phyloP scores from a whole-genome alignment of 2,113 vertebrate species.

The Stomatorhinus ivindoensis region DNA sequence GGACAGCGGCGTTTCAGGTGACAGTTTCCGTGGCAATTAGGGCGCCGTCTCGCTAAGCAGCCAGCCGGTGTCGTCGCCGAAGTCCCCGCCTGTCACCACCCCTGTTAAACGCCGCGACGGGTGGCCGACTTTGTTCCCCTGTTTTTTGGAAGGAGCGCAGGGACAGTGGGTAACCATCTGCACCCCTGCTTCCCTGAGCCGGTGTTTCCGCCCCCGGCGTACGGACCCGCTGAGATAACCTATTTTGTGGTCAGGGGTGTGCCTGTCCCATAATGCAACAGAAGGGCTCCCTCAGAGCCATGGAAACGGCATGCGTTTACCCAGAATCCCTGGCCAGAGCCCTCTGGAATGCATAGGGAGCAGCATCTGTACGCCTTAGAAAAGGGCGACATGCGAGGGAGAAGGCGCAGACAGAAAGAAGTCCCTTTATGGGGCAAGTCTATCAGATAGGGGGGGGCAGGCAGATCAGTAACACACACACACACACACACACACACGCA shows the following conservation, averaged over 20 bases:
- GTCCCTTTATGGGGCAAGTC: background rate
- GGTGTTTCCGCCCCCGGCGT: background rate
- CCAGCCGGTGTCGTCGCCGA: slow-evolving; percentile 10
- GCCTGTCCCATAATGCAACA: background rate
- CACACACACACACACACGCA: background rate
- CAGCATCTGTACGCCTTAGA: background rate
- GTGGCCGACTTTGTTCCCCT: slow-evolving; percentile 48
- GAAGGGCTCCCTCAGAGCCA: slow-evolving; percentile 47
- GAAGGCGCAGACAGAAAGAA: background rate
- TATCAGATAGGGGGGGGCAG: background rate
- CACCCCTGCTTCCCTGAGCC: slow-evolving; percentile 9
- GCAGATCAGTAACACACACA: background rate
- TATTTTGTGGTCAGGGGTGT: slow-evolving; percentile 47
- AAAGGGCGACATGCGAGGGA: background rate
- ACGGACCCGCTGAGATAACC: slow-evolving; percentile 55
- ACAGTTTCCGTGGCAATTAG: slow-evolving; percentile 59
- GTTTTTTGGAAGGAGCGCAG: slow-evolving; percentile 29
- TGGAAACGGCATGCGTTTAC: background rate
- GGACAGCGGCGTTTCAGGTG: slow-evolving; percentile 43
- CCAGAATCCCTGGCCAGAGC: background rate
- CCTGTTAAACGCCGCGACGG: slow-evolving; percentile 50
- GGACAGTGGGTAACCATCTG: slow-evolving; percentile 58
- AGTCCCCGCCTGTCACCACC: slow-evolving; percentile 13
- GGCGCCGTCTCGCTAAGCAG: slow-evolving; percentile 46
- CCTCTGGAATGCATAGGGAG: background rate